Conservation (phyloP, 2,888 invertebrate genomes). For the Microchrysa polita region DNA sequence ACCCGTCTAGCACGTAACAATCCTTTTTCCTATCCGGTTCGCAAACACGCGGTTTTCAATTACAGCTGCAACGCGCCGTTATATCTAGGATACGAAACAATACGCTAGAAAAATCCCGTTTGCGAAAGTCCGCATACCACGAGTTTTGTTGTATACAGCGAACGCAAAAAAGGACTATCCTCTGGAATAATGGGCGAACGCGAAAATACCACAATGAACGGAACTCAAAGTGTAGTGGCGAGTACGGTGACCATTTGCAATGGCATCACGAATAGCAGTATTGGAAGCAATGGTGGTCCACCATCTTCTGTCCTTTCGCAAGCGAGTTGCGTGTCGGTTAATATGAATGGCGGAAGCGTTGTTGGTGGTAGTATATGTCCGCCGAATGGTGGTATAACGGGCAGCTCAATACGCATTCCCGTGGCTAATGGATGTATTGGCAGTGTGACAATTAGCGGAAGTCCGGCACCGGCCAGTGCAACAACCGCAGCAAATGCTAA, state of each 20-base stretch:
- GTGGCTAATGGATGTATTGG: constrained; percentile 50
- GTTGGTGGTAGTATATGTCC: not conserved
- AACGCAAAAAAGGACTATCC: not conserved
- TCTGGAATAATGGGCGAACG: constrained; percentile 47
- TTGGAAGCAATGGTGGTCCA: constrained; percentile 9
- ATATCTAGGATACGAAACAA: not conserved
- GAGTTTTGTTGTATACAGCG: not conserved
- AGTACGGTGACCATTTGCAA: constrained; percentile 48
- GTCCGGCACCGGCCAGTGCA: not conserved
- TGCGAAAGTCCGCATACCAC: not conserved
- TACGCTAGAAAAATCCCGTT: not conserved
- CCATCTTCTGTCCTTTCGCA: constrained; percentile 37
- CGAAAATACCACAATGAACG: constrained; percentile 36
- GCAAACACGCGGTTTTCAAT: not conserved
- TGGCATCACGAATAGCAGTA: constrained; percentile 41
- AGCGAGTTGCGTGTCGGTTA: constrained; percentile 45
- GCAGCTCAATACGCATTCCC: constrained; percentile 43
- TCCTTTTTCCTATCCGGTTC: no score
- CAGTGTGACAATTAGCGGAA: constrained; percentile 26
- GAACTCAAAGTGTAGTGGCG: constrained; percentile 40
- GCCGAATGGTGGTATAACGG: not conserved
- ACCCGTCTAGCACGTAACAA: no score
- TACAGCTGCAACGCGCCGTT: not conserved
- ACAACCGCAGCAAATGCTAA: constrained; percentile 46
- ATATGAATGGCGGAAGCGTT: constrained; percentile 39